A percentile compares a stretch with the other conserved stretches of the same genome.
Evolutionary conservation across 2,113 vertebrate species (phyloP).

Genomic region (Lamprologus speciosus): DNA sequence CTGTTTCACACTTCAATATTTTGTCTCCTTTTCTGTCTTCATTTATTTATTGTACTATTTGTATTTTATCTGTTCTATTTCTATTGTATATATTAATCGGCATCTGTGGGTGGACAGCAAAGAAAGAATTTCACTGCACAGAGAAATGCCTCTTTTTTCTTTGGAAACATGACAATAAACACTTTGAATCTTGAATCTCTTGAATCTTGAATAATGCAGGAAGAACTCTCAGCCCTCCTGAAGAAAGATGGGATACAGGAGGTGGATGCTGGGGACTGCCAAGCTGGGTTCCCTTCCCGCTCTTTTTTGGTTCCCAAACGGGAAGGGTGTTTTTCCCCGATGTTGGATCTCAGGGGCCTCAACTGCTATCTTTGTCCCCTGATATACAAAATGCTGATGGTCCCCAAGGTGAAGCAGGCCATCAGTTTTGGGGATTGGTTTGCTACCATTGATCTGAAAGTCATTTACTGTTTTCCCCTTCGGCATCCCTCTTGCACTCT

Average conservation of each 20-base stretch:
- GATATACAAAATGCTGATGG: background rate
- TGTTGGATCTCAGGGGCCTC: background rate
- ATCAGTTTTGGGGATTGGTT: background rate
- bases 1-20: background rate
- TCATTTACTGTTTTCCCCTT: background rate
- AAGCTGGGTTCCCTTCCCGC: background rate
- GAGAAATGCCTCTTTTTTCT: background rate
- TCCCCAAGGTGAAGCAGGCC: background rate
- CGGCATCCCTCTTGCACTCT: background rate
- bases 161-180: background rate
- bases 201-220: background rate
- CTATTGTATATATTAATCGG: background rate
- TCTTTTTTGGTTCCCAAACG: background rate
- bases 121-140: background rate
- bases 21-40: background rate
- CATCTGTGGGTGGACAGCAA: background rate
- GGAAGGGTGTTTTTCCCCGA: background rate
- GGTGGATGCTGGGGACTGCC: background rate
- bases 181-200: background rate
- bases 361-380: background rate
- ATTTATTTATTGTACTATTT: background rate
- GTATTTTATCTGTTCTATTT: background rate
- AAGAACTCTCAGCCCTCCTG: background rate
- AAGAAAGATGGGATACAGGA: background rate
- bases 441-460: background rate